A percentile compares a stretch with the other conserved stretches of the same genome.
Conservation (phyloP, 2,113 vertebrate species). For the Thomomys bottae region DNA sequence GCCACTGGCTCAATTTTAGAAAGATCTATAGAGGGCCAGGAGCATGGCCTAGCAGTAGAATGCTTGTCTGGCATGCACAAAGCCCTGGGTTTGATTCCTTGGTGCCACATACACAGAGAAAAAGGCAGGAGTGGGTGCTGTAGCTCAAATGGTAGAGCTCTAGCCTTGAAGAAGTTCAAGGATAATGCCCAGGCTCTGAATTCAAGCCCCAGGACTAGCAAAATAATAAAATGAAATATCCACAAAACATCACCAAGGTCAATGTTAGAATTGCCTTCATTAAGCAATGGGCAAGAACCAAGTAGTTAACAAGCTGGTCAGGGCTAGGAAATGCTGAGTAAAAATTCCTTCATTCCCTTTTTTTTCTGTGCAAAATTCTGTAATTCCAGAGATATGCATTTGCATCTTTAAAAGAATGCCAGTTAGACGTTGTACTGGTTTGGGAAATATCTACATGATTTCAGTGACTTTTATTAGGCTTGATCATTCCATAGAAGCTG, state of each 20-base stretch:
- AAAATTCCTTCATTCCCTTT: not conserved
- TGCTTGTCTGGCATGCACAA: too few relatives aligned
- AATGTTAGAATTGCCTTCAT: not conserved
- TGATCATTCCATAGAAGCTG: constrained; percentile 37
- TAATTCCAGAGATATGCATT: not conserved
- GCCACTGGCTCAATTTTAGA: not conserved
- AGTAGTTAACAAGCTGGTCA: not conserved
- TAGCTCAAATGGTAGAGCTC: too few relatives aligned
- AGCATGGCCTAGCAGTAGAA: too few relatives aligned
- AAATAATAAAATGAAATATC: too few relatives aligned
- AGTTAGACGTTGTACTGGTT: constrained; percentile 35
- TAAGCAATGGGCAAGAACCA: constrained; percentile 26
- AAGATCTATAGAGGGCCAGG: too few relatives aligned
- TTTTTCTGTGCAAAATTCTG: not conserved
- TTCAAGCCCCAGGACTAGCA: too few relatives aligned
- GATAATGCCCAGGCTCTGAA: too few relatives aligned
- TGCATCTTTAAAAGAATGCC: constrained; percentile 53
- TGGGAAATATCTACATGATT: constrained; percentile 32
- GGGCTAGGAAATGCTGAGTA: too few relatives aligned
- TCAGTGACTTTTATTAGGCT: constrained; percentile 61
- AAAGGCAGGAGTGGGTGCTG: too few relatives aligned
- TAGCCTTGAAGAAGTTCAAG: too few relatives aligned
- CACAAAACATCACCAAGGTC: not conserved
- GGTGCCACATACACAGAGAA: too few relatives aligned
- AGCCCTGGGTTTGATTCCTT: too few relatives aligned